Conservation (phyloP, 2,113 vertebrate species). For the Rutilus rutilus region DNA sequence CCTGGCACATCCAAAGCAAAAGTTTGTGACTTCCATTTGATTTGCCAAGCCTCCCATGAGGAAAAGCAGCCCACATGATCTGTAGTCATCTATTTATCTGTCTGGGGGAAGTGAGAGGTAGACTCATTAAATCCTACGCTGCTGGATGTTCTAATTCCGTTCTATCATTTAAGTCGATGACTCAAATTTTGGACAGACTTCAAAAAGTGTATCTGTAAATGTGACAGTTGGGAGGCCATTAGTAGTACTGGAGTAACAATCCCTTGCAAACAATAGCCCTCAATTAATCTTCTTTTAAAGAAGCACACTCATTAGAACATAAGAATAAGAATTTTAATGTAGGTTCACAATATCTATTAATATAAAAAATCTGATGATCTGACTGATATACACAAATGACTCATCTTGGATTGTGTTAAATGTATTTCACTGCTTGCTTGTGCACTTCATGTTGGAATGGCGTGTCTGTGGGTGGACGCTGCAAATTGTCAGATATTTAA, state of each 20-base stretch:
- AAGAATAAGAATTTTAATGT: neutral
- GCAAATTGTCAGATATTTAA: neutral
- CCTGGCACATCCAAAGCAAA: conserved; percentile 14
- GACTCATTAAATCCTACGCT: conserved; percentile 38
- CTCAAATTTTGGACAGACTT: conserved; percentile 23
- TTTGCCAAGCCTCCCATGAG: conserved; percentile 27
- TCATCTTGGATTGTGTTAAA: neutral
- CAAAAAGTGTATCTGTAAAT: conserved; percentile 17
- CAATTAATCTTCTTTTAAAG: neutral
- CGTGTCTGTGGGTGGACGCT: neutral
- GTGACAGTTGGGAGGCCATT: conserved; percentile 9
- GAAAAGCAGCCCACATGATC: conserved; percentile 31
- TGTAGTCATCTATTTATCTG: conserved; percentile 28
- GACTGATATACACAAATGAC: neutral
- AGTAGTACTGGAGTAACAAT: neutral
- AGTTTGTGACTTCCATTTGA: conserved; percentile 32
- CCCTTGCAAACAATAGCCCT: conserved; percentile 4
- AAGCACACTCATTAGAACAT: neutral
- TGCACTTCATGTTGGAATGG: neutral
- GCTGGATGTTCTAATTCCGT: conserved; percentile 33
- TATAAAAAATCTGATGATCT: neutral
- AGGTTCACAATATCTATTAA: neutral
- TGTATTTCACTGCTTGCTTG: neutral
- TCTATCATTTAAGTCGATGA: conserved; percentile 19
- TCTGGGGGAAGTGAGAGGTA: conserved; percentile 38